phyloP scores from a whole-genome alignment of 2,113 vertebrate genomes.

The Agelaius tricolor region DNA sequence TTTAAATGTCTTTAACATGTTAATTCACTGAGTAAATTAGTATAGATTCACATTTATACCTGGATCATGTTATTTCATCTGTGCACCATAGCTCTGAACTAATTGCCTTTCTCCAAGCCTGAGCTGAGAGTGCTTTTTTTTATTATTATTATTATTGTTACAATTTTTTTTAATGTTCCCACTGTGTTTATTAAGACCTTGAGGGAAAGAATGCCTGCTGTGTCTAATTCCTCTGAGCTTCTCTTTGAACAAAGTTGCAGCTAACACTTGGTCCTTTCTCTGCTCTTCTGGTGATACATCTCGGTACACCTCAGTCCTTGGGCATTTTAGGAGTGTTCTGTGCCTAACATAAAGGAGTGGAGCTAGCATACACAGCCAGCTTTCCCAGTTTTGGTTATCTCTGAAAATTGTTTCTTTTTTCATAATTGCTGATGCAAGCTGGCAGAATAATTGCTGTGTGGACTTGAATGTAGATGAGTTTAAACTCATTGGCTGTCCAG shows the following conservation, averaged over 20 bases:
- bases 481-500: background rate
- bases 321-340: slow-evolving; percentile 12
- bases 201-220: slow-evolving; percentile 35
- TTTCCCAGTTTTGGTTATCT: slow-evolving; percentile 30
- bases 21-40: background rate
- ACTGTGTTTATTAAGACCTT: background rate
- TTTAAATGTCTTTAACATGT: slow-evolving; percentile 2
- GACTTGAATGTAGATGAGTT: background rate
- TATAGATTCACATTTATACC: background rate
- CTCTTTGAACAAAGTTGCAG: slow-evolving; percentile 30
- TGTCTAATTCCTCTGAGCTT: slow-evolving; percentile 32
- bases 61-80: background rate
- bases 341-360: slow-evolving; percentile 7
- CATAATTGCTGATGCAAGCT: slow-evolving; percentile 10
- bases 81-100: background rate
- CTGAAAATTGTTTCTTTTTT: slow-evolving; percentile 29
- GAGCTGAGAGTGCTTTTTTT: background rate
- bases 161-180: background rate
- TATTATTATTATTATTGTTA: background rate
- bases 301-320: slow-evolving; percentile 13
- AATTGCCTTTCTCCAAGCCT: background rate
- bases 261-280: slow-evolving; percentile 34
- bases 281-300: background rate
- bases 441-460: background rate
- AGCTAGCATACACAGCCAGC: background rate